Conservation (phyloP, 2,888 invertebrate genomes). For the Notocelia uddmanniana region DNA sequence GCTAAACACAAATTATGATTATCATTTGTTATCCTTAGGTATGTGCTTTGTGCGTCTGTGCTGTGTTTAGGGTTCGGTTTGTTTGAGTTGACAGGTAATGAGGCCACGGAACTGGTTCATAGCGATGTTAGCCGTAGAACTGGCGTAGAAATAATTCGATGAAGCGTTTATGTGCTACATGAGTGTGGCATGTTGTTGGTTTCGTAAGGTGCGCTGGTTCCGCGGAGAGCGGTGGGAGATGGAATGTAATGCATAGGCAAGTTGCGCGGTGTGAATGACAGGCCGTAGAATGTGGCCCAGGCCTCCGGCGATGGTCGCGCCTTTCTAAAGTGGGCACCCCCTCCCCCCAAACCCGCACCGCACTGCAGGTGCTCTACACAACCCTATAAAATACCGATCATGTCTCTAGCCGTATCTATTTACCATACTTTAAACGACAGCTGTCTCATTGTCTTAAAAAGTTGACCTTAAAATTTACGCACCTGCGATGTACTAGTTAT, state of each 20-base stretch:
- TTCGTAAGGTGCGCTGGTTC: conserved; percentile 74
- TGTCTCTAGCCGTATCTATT: conserved; percentile 82
- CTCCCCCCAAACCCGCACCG: conserved; percentile 65
- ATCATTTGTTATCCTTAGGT: conserved; percentile 82
- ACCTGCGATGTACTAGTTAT: conserved; percentile 62
- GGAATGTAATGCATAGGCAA: conserved; percentile 86
- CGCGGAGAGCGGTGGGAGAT: conserved; percentile 78
- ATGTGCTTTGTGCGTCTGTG: conserved; percentile 69
- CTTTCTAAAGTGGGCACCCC: conserved; percentile 84
- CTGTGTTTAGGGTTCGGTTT: conserved; percentile 64
- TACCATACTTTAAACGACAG: conserved; percentile 79
- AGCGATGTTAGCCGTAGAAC: conserved; percentile 73
- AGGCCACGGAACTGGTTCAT: conserved; percentile 81
- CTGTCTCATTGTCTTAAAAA: conserved; percentile 80
- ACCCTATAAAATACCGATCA: conserved; percentile 85
- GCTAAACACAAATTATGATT: conserved; percentile 85
- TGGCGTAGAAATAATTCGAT: conserved; percentile 79
- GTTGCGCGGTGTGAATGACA: conserved; percentile 86
- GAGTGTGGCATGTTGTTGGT: conserved; percentile 69
- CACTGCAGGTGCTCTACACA: conserved; percentile 83
- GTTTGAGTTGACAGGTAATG: conserved; percentile 70
- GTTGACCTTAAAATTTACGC: conserved; percentile 72
- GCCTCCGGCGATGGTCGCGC: conserved; percentile 86
- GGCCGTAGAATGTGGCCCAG: conserved; percentile 85
- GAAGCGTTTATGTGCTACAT: conserved; percentile 72